Percentiles rank a stretch among this genome's conserved stretches.
Conservation (phyloP, 2,113 vertebrate genomes). For the Bubo blakistoni region DNA sequence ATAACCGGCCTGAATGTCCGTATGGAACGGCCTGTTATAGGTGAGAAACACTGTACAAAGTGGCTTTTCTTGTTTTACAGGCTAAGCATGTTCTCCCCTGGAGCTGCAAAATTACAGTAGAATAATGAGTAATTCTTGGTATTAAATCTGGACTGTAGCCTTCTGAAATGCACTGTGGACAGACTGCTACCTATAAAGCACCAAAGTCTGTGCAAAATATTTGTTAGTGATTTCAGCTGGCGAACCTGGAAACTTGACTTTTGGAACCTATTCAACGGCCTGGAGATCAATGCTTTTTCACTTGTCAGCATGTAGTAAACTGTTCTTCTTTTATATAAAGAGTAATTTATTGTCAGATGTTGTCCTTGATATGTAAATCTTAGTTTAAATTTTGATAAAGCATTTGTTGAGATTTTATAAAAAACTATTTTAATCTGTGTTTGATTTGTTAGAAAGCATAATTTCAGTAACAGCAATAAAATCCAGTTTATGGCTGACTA, state of each 20-base stretch:
- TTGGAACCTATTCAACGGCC: neutral
- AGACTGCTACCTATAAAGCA: neutral
- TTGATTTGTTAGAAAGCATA: neutral
- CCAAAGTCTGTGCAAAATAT: neutral
- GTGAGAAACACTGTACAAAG: constrained; percentile 19
- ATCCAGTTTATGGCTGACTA: neutral
- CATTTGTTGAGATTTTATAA: neutral
- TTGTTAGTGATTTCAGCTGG: neutral
- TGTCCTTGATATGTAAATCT: neutral
- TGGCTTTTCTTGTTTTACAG: neutral
- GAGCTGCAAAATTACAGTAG: neutral
- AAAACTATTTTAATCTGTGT: neutral
- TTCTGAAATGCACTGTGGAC: neutral
- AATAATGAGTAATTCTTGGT: neutral
- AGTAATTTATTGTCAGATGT: neutral
- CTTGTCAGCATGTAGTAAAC: neutral
- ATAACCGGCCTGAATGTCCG: constrained; percentile 69
- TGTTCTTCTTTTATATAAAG: neutral
- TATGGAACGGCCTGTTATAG: constrained; percentile 78
- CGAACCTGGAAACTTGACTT: neutral
- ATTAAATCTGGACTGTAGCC: neutral
- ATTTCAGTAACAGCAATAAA: neutral
- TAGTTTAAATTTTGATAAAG: neutral
- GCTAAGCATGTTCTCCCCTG: neutral
- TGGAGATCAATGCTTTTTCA: neutral